A percentile compares a stretch with the other conserved stretches of the same genome.
These are phyloP conservation scores for Montipora efflorescens DNA, from an alignment of 64 coral and sea anemone species.

Conservation along the genomic window DNA sequence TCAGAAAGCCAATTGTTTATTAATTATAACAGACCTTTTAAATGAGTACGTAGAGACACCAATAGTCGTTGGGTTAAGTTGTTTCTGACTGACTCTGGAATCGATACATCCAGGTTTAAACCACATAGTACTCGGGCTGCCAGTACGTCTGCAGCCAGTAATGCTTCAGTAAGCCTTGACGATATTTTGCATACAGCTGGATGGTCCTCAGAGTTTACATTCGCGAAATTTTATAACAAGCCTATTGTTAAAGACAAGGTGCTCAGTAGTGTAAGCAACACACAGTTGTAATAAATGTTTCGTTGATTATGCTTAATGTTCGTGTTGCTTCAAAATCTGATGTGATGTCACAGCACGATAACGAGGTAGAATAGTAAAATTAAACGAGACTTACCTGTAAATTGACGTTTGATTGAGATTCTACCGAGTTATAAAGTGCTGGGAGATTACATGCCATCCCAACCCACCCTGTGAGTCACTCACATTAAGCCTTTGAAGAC, in stretches of 20 bases:
- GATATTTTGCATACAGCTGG: slow-evolving; percentile 33
- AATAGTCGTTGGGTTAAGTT: slow-evolving; percentile 20
- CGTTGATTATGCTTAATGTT: background rate
- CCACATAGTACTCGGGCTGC: slow-evolving; percentile 47
- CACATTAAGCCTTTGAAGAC: slow-evolving; percentile 17
- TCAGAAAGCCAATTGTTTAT: background rate
- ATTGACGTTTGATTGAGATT: no score
- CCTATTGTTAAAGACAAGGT: slow-evolving; percentile 1
- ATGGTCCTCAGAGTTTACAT: slow-evolving; percentile 9
- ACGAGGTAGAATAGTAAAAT: no score
- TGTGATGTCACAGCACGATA: no score
- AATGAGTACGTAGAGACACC: slow-evolving; percentile 14
- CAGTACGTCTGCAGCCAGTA: slow-evolving; percentile 32
- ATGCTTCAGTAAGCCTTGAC: slow-evolving; percentile 19
- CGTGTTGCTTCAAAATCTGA: no score
- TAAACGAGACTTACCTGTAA: no score
- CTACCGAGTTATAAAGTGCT: no score
- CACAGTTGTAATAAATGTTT: background rate
- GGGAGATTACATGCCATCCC: background rate
- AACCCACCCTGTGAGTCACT: background rate
- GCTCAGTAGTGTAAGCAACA: background rate
- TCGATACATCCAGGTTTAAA: background rate
- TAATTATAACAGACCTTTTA: slow-evolving; percentile 40
- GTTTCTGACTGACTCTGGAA: no score
- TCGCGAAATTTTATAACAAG: slow-evolving; percentile 34